Base-by-base conservation (phyloP, 2,113 vertebrate species). In the Alethe diademata region DNA sequence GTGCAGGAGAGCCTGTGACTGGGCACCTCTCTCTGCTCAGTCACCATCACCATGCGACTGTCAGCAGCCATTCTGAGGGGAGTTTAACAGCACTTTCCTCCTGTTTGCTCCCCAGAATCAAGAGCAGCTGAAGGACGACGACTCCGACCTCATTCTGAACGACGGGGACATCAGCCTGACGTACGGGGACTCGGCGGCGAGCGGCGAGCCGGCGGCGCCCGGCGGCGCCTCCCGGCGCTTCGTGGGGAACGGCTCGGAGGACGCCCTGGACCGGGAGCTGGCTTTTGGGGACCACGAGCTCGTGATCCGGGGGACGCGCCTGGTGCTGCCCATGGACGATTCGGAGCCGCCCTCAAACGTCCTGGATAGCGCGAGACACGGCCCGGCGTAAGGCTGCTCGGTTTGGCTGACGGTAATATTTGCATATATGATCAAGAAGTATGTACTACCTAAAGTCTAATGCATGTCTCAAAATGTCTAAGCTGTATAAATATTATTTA, bases 281-380 rank as follows among this genome's bases (percentile, higher is more conserved):
- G 96, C 98, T 4, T 99, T 98, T 47, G 98, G 99, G 19, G 99
- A 99, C 81, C 98, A 99, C 5, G 99, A 99, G 98, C 98, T 99
- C 47, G 98, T 99, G 85, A 99, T 99, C 97, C 98, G 99, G 74
- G 99, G 99, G 23, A 99, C 99, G 0, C 98, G 99, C 76, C 98
- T 99, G 91, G 99, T 99, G 88, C 98, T 99, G 64, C 99, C 99
- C 78, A 99, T 99, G 99, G 99, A 99, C 9, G 99, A 99, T 96
- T 99, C 99, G 0, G 99, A 99, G 96, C 98, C 99, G 2, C 98
- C 98, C 0, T 98, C 99, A 72, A 98, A 98, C 50, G 48, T 98
- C 74, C 96, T 98, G 92, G 98, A 98, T 90, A 98, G 82, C 12
- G 96, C 97, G 2, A 98, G 98, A 91, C 98, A 98, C 1, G 97